Evolutionary conservation across 2,888 invertebrate genomes (phyloP).

Genomic region (Lasioglossum oenotherae): DNA sequence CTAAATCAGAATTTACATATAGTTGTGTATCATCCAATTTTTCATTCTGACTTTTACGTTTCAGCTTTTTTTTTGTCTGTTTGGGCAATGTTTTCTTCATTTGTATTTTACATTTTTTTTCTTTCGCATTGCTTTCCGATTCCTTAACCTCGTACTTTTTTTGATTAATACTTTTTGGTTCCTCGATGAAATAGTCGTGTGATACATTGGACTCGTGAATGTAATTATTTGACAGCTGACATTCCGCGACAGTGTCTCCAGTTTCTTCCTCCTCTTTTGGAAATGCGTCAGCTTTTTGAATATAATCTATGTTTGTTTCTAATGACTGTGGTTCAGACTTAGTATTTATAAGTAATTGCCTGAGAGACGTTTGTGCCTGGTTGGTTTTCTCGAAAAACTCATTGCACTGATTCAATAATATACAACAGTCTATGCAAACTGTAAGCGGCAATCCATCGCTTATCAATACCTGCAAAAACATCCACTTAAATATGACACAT

Average conservation of each 20-base stretch:
- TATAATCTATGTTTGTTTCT: constrained; percentile 72
- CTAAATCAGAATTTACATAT: constrained; percentile 71
- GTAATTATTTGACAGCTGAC: constrained; percentile 72
- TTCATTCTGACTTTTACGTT: constrained; percentile 69
- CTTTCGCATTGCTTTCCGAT: constrained; percentile 59
- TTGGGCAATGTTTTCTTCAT: constrained; percentile 67
- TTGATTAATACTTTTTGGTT: constrained; percentile 59
- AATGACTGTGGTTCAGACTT: constrained; percentile 68
- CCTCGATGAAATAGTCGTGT: constrained; percentile 67
- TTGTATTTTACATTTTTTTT: constrained; percentile 72
- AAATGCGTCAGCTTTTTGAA: constrained; percentile 69
- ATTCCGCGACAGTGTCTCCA: constrained; percentile 64
- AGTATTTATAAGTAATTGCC: constrained; percentile 74
- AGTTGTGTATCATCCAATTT: constrained; percentile 70
- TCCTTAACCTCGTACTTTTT: constrained; percentile 64
- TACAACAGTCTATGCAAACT: constrained; percentile 83
- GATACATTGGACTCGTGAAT: constrained; percentile 63
- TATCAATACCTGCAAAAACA: constrained; percentile 76
- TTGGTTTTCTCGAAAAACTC: constrained; percentile 83
- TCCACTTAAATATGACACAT: neutral
- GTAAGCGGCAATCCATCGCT: constrained; percentile 82
- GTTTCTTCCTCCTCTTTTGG: constrained; percentile 71
- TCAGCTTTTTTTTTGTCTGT: constrained; percentile 72
- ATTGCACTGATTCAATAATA: constrained; percentile 81
- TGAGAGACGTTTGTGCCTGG: constrained; percentile 82